These are phyloP conservation scores for Olivierus martensii DNA, from an alignment of 1,140 invertebrate species.

Conservation along the genomic window DNA sequence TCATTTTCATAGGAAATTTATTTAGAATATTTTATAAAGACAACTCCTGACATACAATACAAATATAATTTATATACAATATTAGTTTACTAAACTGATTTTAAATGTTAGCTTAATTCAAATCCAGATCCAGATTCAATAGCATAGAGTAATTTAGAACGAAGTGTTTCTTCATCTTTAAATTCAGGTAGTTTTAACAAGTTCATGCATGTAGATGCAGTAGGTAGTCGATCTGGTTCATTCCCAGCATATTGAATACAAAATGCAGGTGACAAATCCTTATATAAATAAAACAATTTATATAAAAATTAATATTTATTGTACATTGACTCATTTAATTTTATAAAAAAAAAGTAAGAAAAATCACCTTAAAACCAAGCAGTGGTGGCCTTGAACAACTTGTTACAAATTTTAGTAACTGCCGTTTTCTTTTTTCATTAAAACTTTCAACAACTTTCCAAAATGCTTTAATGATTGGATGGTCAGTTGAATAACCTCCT, in stretches of 20 bases:
- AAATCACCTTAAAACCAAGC: conserved; percentile 76
- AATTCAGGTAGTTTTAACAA: conserved; percentile 89
- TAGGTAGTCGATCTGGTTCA: conserved; percentile 71
- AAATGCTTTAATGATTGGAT: conserved; percentile 56
- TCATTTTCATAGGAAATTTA: no score
- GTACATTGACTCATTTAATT: background rate
- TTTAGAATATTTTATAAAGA: no score
- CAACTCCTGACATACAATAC: no score
- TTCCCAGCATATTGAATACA: conserved; percentile 79
- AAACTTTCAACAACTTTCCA: conserved; percentile 73
- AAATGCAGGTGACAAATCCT: conserved; percentile 83
- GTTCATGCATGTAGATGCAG: conserved; percentile 96
- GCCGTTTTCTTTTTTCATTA: conserved; percentile 65
- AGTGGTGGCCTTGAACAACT: conserved; percentile 92
- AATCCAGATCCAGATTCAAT: conserved; percentile 91
- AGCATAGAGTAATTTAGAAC: conserved; percentile 77
- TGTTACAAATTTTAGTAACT: conserved; percentile 91
- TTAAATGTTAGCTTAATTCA: conserved; percentile 62
- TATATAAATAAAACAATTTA: conserved; percentile 32
- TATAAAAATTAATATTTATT: conserved; percentile 2
- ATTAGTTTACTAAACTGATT: background rate
- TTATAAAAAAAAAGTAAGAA: conserved; percentile 5
- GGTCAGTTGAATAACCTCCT: conserved; percentile 66
- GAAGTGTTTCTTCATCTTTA: conserved; percentile 54
- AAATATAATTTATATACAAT: background rate